Evolutionary conservation across 2,797 vertebrate species (phyloP).

Genomic region (Luscinia megarhynchos): DNA sequence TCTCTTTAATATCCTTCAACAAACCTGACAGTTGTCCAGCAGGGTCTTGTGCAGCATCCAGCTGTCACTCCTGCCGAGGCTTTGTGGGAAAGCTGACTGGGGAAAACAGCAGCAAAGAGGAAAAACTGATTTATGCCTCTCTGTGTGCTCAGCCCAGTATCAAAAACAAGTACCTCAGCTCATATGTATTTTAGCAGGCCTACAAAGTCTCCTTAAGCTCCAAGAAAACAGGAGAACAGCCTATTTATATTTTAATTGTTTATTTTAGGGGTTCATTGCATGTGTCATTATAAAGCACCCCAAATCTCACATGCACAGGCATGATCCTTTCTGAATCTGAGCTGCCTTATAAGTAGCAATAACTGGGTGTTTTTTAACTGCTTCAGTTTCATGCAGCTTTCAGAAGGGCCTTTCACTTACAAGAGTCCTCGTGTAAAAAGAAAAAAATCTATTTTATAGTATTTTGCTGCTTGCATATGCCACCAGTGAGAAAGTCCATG

Average conservation of each 20-base stretch:
- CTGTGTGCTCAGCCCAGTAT: background rate
- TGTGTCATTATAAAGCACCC: background rate
- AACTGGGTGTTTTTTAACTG: background rate
- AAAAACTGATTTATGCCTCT: conserved; percentile 48
- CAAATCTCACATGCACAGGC: background rate
- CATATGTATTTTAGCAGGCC: background rate
- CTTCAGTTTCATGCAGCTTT: background rate
- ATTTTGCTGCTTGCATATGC: background rate
- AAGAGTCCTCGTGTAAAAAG: background rate
- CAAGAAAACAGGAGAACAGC: background rate
- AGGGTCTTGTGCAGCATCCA: conserved; percentile 71
- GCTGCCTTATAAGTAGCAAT: background rate
- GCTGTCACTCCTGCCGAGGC: conserved; percentile 59
- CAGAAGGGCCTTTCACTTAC: background rate
- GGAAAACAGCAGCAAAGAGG: conserved; percentile 35
- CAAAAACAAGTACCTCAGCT: background rate
- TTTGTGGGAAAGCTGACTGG: conserved; percentile 62
- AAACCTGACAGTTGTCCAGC: conserved; percentile 78
- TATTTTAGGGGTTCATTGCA: background rate
- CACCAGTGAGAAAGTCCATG: background rate
- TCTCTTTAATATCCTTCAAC: conserved; percentile 80
- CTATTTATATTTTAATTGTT: background rate
- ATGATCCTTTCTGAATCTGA: background rate
- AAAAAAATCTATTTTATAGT: background rate
- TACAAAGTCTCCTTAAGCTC: background rate